Conservation (phyloP, 2,797 vertebrate genomes). For the Argya squamiceps region DNA sequence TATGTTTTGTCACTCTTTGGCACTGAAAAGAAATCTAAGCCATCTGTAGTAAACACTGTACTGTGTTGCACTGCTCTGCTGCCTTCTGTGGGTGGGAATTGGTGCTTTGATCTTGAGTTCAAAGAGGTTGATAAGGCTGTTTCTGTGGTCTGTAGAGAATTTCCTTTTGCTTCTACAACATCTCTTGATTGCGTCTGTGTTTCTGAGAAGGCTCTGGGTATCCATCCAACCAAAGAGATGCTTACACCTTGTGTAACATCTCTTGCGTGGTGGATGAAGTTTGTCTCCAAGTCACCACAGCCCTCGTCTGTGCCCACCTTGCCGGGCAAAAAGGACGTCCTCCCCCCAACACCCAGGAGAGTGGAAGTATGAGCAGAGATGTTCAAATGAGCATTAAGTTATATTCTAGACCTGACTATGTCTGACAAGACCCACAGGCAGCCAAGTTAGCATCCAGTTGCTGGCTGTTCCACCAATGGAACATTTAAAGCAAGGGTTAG, state of each 20-base stretch:
- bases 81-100: neutral
- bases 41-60: neutral
- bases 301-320: neutral
- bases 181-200: neutral
- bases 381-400: neutral
- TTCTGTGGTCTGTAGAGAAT: constrained; percentile 20
- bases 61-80: neutral
- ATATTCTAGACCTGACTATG: rapidly evolving
- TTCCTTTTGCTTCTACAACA: neutral
- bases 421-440: neutral
- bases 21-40: neutral
- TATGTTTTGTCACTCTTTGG: neutral
- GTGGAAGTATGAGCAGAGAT: rapidly evolving
- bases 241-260: neutral
- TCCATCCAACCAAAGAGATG: neutral
- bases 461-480: neutral
- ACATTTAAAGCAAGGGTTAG: neutral
- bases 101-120: constrained; percentile 59
- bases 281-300: neutral
- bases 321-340: rapidly evolving
- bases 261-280: neutral
- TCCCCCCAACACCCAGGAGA: neutral
- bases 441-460: neutral
- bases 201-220: neutral
- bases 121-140: constrained; percentile 33